Percentiles rank a stretch among this genome's conserved stretches.
These are phyloP conservation scores for Luscinia megarhynchos DNA, from an alignment of 2,797 vertebrate species.

Conservation along the genomic window DNA sequence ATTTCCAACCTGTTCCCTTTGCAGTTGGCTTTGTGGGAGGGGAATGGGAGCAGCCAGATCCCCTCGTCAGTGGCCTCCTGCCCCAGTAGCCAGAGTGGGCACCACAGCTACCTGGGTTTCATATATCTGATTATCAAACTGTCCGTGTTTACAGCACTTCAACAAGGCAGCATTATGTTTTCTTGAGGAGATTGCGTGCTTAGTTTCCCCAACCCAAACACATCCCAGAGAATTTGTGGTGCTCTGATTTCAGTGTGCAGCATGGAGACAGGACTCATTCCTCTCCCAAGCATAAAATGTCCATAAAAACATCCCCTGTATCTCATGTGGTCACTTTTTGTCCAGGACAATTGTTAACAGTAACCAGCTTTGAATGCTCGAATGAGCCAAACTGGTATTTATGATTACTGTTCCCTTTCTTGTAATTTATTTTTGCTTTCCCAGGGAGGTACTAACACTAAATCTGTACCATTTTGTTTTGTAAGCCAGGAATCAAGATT, in stretches of 20 bases:
- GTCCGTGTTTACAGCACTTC: not conserved
- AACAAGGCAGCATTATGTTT: not conserved
- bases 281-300: not conserved
- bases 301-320: not conserved
- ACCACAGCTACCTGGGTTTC: not conserved
- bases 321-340: not conserved
- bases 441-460: not conserved
- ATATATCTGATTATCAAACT: not conserved
- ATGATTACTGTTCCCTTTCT: not conserved
- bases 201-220: not conserved
- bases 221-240: not conserved
- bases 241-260: not conserved
- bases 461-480: slow-evolving; percentile 4
- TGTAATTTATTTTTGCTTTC: not conserved
- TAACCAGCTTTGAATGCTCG: not conserved
- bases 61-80: not conserved
- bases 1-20: slow-evolving; percentile 23
- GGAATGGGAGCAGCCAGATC: rapidly evolving
- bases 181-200: not conserved
- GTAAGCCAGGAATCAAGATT: not conserved
- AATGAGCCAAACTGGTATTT: not conserved
- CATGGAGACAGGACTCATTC: not conserved
- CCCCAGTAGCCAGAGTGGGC: rapidly evolving
- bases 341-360: not conserved
- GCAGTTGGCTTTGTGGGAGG: not conserved